phyloP scores from a whole-genome alignment of 2,113 vertebrate species.

The Craseonycteris thonglongyai region DNA sequence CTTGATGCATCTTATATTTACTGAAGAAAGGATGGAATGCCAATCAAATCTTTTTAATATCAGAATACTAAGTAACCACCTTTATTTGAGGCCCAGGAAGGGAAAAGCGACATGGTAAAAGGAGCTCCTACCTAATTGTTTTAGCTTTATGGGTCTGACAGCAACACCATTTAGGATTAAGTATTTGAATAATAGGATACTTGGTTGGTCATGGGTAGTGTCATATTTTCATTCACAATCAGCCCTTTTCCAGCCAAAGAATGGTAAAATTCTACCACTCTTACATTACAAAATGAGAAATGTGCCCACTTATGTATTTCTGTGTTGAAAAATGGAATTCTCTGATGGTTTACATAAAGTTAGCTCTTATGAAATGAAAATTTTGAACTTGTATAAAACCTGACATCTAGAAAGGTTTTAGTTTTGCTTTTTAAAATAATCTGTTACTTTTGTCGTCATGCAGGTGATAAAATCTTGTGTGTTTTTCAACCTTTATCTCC shows the following conservation, averaged over 20 bases:
- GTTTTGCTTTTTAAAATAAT: conserved; percentile 36
- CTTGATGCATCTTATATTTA: background rate
- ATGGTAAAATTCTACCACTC: conserved; percentile 49
- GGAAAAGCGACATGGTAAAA: background rate
- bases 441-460: conserved; percentile 5
- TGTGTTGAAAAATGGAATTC: conserved; percentile 7
- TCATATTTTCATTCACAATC: conserved; percentile 43
- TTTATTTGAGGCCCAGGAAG: background rate
- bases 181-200: conserved; percentile 50
- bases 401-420: conserved; percentile 31
- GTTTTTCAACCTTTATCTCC: background rate
- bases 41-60: conserved; percentile 28
- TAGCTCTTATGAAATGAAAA: background rate
- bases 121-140: background rate
- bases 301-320: conserved; percentile 7
- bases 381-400: background rate
- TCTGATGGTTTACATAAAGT: conserved; percentile 37
- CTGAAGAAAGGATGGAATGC: background rate
- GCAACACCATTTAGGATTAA: conserved; percentile 34
- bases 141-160: background rate
- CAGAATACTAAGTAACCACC: background rate
- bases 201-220: conserved; percentile 39
- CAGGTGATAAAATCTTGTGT: background rate
- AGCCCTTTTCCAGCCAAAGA: background rate
- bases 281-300: conserved; percentile 33